A percentile compares a stretch with the other conserved stretches of the same genome.
These are phyloP conservation scores for Metridium senile DNA, from an alignment of 92 coral and sea anemone species.

Conservation along the genomic window DNA sequence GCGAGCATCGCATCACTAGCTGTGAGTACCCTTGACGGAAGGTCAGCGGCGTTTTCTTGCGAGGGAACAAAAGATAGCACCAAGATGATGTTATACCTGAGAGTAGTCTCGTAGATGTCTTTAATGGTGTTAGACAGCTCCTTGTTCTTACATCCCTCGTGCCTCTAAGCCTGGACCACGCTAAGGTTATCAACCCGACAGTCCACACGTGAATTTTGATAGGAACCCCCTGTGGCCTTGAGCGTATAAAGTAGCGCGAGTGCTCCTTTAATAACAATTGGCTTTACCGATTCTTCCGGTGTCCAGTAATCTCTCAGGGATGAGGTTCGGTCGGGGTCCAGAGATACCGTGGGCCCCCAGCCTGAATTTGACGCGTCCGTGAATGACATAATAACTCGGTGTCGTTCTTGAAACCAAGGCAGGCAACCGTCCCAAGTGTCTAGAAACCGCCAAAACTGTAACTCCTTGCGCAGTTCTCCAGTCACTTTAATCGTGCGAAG, in stretches of 20 bases:
- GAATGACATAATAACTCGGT: constrained; percentile 35
- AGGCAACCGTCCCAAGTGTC: constrained; percentile 55
- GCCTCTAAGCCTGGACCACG: constrained; percentile 57
- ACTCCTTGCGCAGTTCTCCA: constrained; percentile 38
- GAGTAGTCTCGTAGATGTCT: constrained; percentile 30
- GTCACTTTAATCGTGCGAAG: constrained; percentile 21
- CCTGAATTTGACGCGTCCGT: constrained; percentile 72
- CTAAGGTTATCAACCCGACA: constrained; percentile 54
- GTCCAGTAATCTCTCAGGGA: constrained; percentile 63
- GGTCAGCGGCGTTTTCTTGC: constrained; percentile 28
- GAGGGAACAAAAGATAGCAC: constrained; percentile 40
- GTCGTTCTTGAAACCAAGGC: constrained; percentile 66
- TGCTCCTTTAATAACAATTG: constrained; percentile 63
- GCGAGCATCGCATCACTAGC: constrained; percentile 31
- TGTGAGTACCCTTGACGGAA: constrained; percentile 40
- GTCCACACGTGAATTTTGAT: constrained; percentile 50
- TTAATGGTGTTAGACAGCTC: constrained; percentile 48
- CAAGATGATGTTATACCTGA: constrained; percentile 38
- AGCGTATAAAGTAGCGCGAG: constrained; percentile 53
- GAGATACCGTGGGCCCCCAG: constrained; percentile 58
- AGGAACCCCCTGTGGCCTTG: constrained; percentile 28
- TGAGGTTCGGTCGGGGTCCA: constrained; percentile 19
- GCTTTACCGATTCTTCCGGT: constrained; percentile 31
- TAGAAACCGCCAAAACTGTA: constrained; percentile 52
- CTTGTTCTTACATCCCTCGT: constrained; percentile 65